Base-by-base conservation (phyloP, 2,113 vertebrate species). In the Halcyon malimbica region DNA sequence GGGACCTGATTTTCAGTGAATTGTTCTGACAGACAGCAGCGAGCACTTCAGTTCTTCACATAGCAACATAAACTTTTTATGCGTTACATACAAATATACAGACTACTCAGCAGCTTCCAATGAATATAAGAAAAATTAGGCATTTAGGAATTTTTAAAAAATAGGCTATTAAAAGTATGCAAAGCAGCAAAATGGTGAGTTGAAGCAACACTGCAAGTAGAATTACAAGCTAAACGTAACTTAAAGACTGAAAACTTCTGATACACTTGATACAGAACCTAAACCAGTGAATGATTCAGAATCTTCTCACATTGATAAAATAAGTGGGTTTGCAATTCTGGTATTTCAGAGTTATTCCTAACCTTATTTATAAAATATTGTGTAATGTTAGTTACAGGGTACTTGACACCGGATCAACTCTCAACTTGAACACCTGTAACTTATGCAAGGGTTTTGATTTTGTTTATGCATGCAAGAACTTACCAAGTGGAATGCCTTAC, bases 401-500 rank as follows among this genome's bases (percentile, higher is more conserved):
- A 83, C 69, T 10, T 42, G 26, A 87, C 37, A 81, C 21, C 25
- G 67, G 13, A 44, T 91, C 44, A 75, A n/a, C 37, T 86, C 79
- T 53, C 41, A 19, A 4, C 26, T 82, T 68, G 17, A 76, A 80
- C 31, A 86, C 5, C 25, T 20, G 5, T 33, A 91, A 78, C 13
- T 57, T 71, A 35, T 3, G 75, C 1, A 1, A 68, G 3, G 2
- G 1, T 11, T 28, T 90, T 50, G 35, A 33, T 18, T 51, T 63
- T 33, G 6, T 67, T 85, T 26, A 91, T 14, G 24, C 42, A 15
- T 37, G 44, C 65, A 70, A 19, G 59, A 76, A 93, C 99, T 99
- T 97, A 99, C 99, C 99, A 99, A 99, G 97, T 99, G 99, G 98
- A 99, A 99, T 97, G 99, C 99, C 99, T 99, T 99, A 98, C 99